Evolutionary conservation across 2,888 invertebrate genomes (phyloP), one percentile per base, ranked within the genome.

Genomic region (Phrixothrix hirtus): DNA sequence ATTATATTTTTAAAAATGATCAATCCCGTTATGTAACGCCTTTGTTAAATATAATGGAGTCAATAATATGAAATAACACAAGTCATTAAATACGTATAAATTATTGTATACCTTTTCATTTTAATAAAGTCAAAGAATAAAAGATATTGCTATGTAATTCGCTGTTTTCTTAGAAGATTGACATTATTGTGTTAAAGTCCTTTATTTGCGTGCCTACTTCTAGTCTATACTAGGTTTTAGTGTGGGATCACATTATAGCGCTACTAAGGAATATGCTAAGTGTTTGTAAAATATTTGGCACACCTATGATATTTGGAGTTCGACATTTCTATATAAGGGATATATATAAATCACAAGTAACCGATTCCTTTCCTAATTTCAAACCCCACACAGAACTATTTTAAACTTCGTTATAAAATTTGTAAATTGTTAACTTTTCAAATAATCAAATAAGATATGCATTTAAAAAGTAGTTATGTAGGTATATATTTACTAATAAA

Each of bases 251-350:
- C 38, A 29, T 47, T 39, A 47, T 39, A 34, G 38, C 13, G 39
- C 37, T 46, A 38, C 14, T 16, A 16, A 16, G 16, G 13, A 34
- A 34, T 34, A 27, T 27, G 26, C 38, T 14, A 26, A 26, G 25
- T 27, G 17, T 7, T 36, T 17, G 11, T 2, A 52, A 52, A 47
- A 42, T 38, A 32, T 54, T 58, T 45, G 51, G 48, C 58, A 51
- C 58, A 52, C 58, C 55, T 58, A 55, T 55, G 51, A 48, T 55
- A 51, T 55, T 52, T 37, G 35, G 48, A 49, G 55, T 58, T 52
- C 49, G 54, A 49, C 48, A 54, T 54, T 44, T 41, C 49, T 48
- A 44, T 54, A 48, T 37, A 48, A 16, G 39, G 53, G 26, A 13
- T 53, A 53, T 53, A n/a, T n/a, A 53, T 54, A 49, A 54, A 54